Base-by-base conservation (phyloP, 2,113 vertebrate genomes). In the Indicator maculatus region DNA sequence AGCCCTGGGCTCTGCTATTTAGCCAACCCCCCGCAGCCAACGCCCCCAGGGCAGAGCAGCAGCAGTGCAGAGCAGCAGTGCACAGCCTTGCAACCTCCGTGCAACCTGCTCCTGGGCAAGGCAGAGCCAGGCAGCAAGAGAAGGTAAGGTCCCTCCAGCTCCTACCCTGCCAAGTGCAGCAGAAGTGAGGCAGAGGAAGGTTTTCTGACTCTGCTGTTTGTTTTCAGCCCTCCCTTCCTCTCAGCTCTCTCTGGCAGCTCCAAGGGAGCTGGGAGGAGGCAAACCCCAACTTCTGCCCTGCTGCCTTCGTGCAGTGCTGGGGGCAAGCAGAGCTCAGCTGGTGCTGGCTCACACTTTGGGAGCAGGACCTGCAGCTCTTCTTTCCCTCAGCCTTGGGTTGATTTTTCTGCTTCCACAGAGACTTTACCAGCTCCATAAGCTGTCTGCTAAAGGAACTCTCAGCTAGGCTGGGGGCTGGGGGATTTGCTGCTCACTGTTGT, bases 71-170 rank as follows among this genome's bases (percentile, higher is more conserved):
- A 36, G 36, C 36, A 14, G 30, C 27, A 10, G 36, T 36, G 36
- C 36, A 36, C 36, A 36, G 36, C 36, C 73, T 44, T 58, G 83
- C 52, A 7, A n/a, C n/a, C n/a, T n/a, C n/a, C 67, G 83, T 31
- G 41, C 77, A 75, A 60, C 12, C 50, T 31, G 59, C 82, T 73
- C 16, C 83, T 33, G 20, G 20, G 59, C 23, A n/a, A 33, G 26
- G 63, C 4, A 4, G 21, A 69, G 59, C 12, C 13, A 38, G 85
- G 61, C 63, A 5, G 52, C 5, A 45, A 86, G 59, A 53, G 77
- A 55, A 66, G 95, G 95, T 92, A 83, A 94, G 96, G 67, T 50
- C 6, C 65, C 2, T 31, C 14, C 53, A 77, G 67, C 88, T 78
- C 76, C 55, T n/a, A 44, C 63, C 27, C 59, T 1, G 2, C 26